These are phyloP conservation scores for Chymomyza fuscimana DNA, from an alignment of 2,888 invertebrate genomes.

Conservation along the genomic window DNA sequence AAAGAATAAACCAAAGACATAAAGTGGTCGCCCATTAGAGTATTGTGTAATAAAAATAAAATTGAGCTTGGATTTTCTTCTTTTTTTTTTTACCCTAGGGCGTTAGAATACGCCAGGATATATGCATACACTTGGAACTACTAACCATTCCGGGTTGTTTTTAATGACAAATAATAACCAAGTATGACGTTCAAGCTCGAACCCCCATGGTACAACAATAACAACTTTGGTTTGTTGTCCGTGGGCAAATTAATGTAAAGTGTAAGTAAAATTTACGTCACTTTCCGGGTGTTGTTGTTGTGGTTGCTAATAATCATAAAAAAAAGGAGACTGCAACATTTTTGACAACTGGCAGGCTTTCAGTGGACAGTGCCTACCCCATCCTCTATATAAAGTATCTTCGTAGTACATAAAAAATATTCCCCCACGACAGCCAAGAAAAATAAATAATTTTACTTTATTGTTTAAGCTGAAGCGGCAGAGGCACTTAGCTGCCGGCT, in stretches of 20 bases:
- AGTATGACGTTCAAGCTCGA: constrained; percentile 21
- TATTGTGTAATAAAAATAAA: constrained; percentile 41
- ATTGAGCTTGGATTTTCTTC: constrained; percentile 12
- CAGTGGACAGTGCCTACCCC: neutral
- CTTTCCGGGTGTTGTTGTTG: constrained; percentile 1
- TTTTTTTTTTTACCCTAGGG: neutral
- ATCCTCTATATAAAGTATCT: neutral
- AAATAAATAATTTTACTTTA: constrained; percentile 67
- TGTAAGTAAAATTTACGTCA: constrained; percentile 69
- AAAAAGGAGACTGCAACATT: constrained; percentile 58
- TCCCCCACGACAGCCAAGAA: constrained; percentile 55
- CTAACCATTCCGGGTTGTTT: constrained; percentile 27
- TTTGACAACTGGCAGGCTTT: constrained; percentile 45
- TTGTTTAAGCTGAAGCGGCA: constrained; percentile 41
- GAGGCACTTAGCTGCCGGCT: neutral
- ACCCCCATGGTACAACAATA: neutral
- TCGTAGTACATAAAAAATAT: constrained; percentile 18
- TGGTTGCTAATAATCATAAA: constrained; percentile 69
- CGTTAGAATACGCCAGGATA: constrained; percentile 2
- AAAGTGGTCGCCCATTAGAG: constrained; percentile 28
- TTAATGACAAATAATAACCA: constrained; percentile 72
- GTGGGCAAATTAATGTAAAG: constrained; percentile 65
- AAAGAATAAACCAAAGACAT: constrained; percentile 35
- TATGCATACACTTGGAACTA: constrained; percentile 18
- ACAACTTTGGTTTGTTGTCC: constrained; percentile 35